A percentile compares a stretch with the other conserved stretches of the same genome.
Evolutionary conservation across 1,140 invertebrate species (phyloP).

Genomic region (Hormaphis cornu): DNA sequence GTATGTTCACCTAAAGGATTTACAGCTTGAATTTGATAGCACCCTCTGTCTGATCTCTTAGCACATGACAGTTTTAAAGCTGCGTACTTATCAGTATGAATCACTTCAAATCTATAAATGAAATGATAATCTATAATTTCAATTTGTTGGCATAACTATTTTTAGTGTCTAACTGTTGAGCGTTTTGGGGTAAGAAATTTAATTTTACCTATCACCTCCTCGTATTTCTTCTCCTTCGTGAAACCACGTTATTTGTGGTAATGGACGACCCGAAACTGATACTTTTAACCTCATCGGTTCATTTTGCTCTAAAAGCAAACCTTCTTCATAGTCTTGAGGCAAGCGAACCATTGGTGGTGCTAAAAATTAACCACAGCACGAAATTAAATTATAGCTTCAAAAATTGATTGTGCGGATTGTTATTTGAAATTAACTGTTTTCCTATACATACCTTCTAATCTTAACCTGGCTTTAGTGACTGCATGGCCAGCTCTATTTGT

Average conservation of each 20-base stretch:
- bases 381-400: neutral
- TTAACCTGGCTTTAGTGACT: constrained; percentile 59
- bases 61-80: constrained; percentile 63
- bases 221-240: constrained; percentile 68
- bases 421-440: neutral
- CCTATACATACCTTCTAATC: constrained; percentile 54
- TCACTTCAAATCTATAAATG: constrained; percentile 51
- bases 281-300: constrained; percentile 81
- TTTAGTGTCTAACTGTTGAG: no score
- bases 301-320: constrained; percentile 75
- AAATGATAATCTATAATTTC: neutral
- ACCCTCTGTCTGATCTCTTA: constrained; percentile 65
- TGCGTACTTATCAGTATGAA: constrained; percentile 58
- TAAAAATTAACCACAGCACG: constrained; percentile 37
- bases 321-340: constrained; percentile 75
- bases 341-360: constrained; percentile 68
- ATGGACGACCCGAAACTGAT: constrained; percentile 76
- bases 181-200: no score
- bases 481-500: constrained; percentile 72
- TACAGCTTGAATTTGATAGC: constrained; percentile 69
- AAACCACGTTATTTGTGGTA: constrained; percentile 72
- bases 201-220: constrained; percentile 7
- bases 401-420: neutral
- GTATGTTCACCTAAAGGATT: constrained; percentile 74
- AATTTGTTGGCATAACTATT: no score